Base-by-base conservation (phyloP, 2,113 vertebrate genomes). In the Epinephelus fuscoguttatus region DNA sequence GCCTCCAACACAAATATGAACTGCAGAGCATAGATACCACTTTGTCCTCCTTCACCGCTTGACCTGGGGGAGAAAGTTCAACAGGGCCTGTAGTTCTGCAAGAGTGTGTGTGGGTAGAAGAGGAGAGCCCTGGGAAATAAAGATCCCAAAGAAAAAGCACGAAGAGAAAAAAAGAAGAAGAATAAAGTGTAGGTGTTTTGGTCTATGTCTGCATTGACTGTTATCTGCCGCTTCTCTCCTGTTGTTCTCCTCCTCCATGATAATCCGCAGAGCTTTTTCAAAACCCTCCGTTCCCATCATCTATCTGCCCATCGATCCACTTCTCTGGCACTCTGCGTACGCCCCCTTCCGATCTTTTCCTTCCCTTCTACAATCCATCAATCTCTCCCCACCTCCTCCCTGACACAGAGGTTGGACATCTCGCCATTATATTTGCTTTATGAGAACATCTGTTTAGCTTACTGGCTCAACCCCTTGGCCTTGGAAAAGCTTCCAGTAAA, bases 1-100 rank as follows among this genome's bases (percentile, higher is more conserved):
- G 91, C 93, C 93, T 91, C 86, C 85, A 94, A 93, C 89, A 89
- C 91, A 94, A 94, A 94, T 91, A 93, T 88, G 85, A 91, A 88
- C 88, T 64, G 74, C 78, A 30, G 92, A 89, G 80, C 91, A 94
- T 92, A 94, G 94, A 93, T 91, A 92, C 88, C 82, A 93, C 93
- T 93, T 93, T 95, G 94, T 94, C 90, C 89, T 88, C 82, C 53
- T 76, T 85, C 80, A 73, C 69, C n/a, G 82, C 77, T 68, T 91
- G 88, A 93, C 93, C 91, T 82, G 49, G 45, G 61, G 73, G 78
- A 84, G 70, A 91, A 84, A 91, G 90, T 92, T 91, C 89, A 92
- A 70, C 82, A 68, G 68, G 19, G 75, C 73, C 60, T 78, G 79
- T 74, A 63, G 75, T 74, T 78, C 30, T 83, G 75, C n/a, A 4